Percentiles rank a stretch among this genome's conserved stretches.
phyloP scores from a whole-genome alignment of 2,113 vertebrate genomes.

The Chamaea fasciata region DNA sequence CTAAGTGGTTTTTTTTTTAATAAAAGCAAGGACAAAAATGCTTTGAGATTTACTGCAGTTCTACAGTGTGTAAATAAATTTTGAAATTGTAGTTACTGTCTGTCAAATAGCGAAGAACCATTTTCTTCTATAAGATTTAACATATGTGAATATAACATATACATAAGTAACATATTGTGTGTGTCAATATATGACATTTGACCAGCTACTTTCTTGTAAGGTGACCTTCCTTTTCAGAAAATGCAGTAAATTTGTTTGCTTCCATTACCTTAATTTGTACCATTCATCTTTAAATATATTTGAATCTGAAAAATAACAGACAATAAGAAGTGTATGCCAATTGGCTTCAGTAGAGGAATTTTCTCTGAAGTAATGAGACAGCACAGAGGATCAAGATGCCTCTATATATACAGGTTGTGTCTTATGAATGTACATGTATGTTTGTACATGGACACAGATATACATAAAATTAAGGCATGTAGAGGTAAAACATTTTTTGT shows the following conservation, averaged over 20 bases:
- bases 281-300: background rate
- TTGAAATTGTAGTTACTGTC: background rate
- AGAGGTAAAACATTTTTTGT: background rate
- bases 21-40: background rate
- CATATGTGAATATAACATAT: background rate
- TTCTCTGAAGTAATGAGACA: background rate
- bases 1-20: background rate
- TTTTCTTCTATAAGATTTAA: background rate
- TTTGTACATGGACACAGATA: background rate
- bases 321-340: background rate
- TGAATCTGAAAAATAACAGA: background rate
- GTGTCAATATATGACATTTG: background rate
- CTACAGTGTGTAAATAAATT: background rate
- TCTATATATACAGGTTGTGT: background rate
- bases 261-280: background rate
- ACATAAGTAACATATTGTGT: background rate
- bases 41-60: background rate
- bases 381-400: background rate
- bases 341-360: background rate
- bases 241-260: background rate
- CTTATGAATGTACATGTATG: background rate
- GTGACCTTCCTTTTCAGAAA: background rate
- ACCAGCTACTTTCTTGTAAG: background rate
- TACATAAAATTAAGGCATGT: background rate
- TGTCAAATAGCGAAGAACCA: background rate